Conservation (phyloP, 2,797 vertebrate genomes). For the Hippocampus kuda region DNA sequence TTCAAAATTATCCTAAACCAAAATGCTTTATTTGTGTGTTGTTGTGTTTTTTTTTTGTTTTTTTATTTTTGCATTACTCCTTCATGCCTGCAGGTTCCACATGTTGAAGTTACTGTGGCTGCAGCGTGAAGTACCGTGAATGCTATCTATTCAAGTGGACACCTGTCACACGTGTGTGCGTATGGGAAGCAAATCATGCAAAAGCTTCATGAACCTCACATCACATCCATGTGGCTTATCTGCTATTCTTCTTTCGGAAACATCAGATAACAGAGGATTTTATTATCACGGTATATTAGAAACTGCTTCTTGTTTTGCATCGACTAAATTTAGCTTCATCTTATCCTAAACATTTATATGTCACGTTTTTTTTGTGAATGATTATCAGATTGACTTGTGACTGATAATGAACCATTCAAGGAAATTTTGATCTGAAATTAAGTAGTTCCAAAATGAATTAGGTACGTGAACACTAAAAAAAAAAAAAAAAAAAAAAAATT, state of each 20-base stretch:
- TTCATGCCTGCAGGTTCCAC: not conserved
- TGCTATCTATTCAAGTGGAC: not conserved
- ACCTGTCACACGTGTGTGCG: not conserved
- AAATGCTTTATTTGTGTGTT: too few species aligned
- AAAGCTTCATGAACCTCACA: not conserved
- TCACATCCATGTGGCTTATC: not conserved
- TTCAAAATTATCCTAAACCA: too few species aligned
- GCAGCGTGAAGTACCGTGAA: not conserved
- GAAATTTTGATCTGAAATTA: too few species aligned
- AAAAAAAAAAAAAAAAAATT: too few species aligned
- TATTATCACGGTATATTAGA: not conserved
- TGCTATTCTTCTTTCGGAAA: conserved; percentile 1
- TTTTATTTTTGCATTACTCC: too few species aligned
- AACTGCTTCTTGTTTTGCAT: not conserved
- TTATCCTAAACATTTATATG: not conserved
- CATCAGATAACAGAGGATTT: not conserved
- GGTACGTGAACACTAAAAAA: too few species aligned
- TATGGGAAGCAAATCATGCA: not conserved
- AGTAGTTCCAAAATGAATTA: too few species aligned
- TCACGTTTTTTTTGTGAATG: not conserved
- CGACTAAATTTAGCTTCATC: not conserved
- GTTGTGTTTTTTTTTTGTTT: too few species aligned
- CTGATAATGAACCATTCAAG: too few species aligned
- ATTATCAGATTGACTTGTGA: too few species aligned
- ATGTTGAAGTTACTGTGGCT: not conserved